Conservation (phyloP, 1,140 invertebrate genomes). For the Solenopsis invicta region DNA sequence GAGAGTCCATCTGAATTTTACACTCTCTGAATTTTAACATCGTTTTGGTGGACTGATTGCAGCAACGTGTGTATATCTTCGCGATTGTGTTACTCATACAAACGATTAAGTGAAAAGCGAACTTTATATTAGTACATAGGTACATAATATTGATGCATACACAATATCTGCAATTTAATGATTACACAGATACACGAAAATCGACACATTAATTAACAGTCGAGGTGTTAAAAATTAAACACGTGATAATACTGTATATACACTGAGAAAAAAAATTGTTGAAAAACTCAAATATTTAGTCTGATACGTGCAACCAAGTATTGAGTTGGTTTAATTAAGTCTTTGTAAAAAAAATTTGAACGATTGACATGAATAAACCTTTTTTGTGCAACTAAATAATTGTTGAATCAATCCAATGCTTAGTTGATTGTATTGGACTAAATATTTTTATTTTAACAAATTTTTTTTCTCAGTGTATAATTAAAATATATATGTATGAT, state of each 20-base stretch:
- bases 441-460: no score
- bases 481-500: background rate
- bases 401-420: no score
- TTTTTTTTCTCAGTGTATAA: background rate
- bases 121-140: background rate
- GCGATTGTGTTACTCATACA: background rate
- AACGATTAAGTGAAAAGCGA: background rate
- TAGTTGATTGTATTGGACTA: no score
- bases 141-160: background rate
- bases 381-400: no score
- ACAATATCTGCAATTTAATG: conserved; percentile 5
- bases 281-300: no score
- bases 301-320: no score
- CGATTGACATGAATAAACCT: no score
- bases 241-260: background rate
- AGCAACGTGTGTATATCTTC: background rate
- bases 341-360: no score
- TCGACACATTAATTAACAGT: background rate
- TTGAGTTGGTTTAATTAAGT: no score
- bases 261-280: no score
- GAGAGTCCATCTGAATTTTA: background rate
- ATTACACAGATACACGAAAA: conserved; percentile 1
- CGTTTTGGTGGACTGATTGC: conserved; percentile 7
- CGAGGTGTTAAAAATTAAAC: background rate
- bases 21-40: background rate